Evolutionary conservation across 2,888 invertebrate species (phyloP).

Genomic region (Cheilosia vernalis): DNA sequence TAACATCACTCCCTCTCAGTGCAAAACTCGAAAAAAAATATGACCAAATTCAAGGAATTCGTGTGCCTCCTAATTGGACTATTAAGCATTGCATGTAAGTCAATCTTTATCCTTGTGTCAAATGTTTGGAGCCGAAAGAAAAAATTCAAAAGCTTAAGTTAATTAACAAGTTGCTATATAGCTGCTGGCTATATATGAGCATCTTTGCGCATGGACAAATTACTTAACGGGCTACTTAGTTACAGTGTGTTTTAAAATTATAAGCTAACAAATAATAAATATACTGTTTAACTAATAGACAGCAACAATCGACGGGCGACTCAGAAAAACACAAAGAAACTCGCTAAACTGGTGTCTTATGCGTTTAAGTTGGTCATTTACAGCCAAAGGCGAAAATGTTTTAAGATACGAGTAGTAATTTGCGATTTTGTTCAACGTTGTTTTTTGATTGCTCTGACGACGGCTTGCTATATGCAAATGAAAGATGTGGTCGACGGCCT

Average conservation of each 20-base stretch:
- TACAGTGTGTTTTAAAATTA: slow-evolving; percentile 16
- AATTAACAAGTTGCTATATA: slow-evolving; percentile 37
- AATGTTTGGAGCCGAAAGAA: neutral
- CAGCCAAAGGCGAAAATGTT: slow-evolving; percentile 68
- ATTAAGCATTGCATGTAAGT: slow-evolving; percentile 66
- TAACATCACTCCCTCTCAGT: neutral
- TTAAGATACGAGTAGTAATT: slow-evolving; percentile 49
- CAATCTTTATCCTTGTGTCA: slow-evolving; percentile 41
- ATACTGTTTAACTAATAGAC: slow-evolving; percentile 47
- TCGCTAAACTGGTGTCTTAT: slow-evolving; percentile 72
- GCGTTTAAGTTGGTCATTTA: slow-evolving; percentile 71
- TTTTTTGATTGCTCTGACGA: slow-evolving; percentile 28
- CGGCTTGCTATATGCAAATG: slow-evolving; percentile 41
- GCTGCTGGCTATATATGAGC: too few relatives aligned
- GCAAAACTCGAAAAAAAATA: neutral
- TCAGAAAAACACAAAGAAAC: slow-evolving; percentile 52
- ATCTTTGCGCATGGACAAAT: slow-evolving; percentile 18
- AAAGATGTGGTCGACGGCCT: neutral
- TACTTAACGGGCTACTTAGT: slow-evolving; percentile 42
- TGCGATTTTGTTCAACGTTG: slow-evolving; percentile 43
- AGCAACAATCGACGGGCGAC: slow-evolving; percentile 33
- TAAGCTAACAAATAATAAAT: slow-evolving; percentile 13
- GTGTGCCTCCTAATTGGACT: slow-evolving; percentile 62
- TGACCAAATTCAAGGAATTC: slow-evolving; percentile 66
- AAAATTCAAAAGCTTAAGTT: neutral